Conservation (phyloP, 2,113 vertebrate genomes). For the Oreochromis niloticus region DNA sequence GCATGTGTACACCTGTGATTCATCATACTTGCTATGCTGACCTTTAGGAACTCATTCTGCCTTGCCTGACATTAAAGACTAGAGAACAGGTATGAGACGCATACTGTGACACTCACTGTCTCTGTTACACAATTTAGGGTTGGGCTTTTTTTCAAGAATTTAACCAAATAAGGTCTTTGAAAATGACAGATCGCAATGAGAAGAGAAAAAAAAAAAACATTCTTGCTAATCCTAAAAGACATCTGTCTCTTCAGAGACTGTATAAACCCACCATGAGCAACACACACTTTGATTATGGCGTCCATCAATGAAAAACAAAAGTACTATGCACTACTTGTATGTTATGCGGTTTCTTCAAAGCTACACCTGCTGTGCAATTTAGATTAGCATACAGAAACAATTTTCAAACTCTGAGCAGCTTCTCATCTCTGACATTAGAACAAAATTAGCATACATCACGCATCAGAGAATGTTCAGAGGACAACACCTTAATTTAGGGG, state of each 20-base stretch:
- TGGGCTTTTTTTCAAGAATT: not conserved
- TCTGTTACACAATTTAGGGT: not conserved
- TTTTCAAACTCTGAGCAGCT: not conserved
- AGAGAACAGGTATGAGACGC: not conserved
- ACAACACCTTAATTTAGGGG: not conserved
- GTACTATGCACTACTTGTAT: not conserved
- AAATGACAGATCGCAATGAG: not conserved
- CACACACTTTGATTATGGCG: not conserved
- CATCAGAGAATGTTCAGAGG: not conserved
- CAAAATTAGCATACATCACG: not conserved
- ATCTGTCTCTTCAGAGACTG: not conserved
- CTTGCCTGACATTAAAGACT: not conserved
- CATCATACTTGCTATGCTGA: constrained; percentile 5
- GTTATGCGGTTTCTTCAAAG: not conserved
- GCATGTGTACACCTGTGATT: not conserved
- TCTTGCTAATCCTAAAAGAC: not conserved
- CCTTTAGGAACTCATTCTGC: constrained; percentile 10
- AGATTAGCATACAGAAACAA: not conserved
- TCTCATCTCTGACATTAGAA: not conserved
- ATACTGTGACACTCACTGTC: not conserved
- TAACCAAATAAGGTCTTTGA: not conserved
- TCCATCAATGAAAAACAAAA: not conserved
- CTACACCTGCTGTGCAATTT: not conserved
- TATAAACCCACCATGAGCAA: not conserved
- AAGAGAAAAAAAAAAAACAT: not conserved